A percentile compares a stretch with the other conserved stretches of the same genome.
These are phyloP conservation scores for Cinclus cinclus DNA, from an alignment of 2,113 vertebrate species.

Conservation along the genomic window DNA sequence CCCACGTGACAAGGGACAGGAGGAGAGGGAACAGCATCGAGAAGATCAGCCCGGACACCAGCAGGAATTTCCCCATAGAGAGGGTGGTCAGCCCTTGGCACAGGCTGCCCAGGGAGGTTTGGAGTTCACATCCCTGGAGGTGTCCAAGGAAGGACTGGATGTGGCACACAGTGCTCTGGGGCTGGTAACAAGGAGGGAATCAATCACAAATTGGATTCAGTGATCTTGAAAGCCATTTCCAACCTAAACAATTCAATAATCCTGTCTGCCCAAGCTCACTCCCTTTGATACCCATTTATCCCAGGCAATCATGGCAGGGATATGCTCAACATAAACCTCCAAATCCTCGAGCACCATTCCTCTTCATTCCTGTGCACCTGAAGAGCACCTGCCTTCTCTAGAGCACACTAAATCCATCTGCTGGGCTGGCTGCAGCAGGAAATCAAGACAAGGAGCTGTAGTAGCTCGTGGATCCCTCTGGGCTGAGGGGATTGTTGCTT, in stretches of 20 bases:
- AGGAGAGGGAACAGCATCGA: accelerated
- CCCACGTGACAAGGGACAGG: background rate
- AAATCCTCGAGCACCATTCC: background rate
- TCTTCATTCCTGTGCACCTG: background rate
- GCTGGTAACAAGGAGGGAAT: background rate
- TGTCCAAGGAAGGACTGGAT: accelerated
- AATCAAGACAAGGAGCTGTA: background rate
- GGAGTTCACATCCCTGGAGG: background rate
- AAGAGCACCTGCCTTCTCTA: background rate
- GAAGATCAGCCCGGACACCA: background rate
- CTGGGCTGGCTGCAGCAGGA: background rate
- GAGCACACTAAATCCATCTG: background rate
- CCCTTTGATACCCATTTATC: background rate
- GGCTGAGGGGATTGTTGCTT: background rate
- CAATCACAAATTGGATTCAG: background rate
- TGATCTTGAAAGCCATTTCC: background rate
- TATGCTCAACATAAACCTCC: background rate
- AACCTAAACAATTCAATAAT: background rate
- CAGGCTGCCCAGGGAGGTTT: background rate
- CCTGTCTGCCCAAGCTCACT: background rate
- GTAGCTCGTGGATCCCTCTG: background rate
- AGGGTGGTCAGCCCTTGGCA: accelerated
- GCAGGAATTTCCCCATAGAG: background rate
- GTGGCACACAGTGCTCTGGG: background rate
- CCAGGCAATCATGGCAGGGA: background rate